Percentiles rank a stretch among this genome's conserved stretches.
These are phyloP conservation scores for Melanotaenia maccullochi DNA, from an alignment of 2,797 vertebrate genomes.

Conservation along the genomic window DNA sequence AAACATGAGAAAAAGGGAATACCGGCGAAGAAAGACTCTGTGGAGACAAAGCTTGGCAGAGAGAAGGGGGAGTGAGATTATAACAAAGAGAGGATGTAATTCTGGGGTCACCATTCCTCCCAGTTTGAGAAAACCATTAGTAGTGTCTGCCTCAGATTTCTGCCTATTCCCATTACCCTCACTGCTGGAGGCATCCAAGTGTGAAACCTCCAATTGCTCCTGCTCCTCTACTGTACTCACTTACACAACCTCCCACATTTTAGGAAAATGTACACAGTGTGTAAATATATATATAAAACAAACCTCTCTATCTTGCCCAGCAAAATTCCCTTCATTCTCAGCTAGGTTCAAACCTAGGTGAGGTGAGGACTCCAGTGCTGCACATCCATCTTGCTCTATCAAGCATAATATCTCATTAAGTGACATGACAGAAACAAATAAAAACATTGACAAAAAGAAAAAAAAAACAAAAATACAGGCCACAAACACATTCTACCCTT, in stretches of 20 bases:
- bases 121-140: slow-evolving; percentile 84
- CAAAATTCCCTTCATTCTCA: slow-evolving; percentile 14
- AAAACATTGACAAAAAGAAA: not conserved
- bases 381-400: slow-evolving; percentile 33
- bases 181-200: slow-evolving; percentile 65
- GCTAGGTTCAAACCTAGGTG: slow-evolving; percentile 62
- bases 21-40: not conserved
- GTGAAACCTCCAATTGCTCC: slow-evolving; percentile 23
- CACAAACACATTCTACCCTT: not conserved
- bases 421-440: slow-evolving; percentile 29
- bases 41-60: slow-evolving; percentile 3
- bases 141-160: slow-evolving; percentile 83
- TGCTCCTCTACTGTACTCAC: slow-evolving; percentile 28
- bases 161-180: slow-evolving; percentile 85
- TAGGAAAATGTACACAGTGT: not conserved
- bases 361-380: slow-evolving; percentile 29
- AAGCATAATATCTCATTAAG: slow-evolving; percentile 27
- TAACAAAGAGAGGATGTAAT: slow-evolving; percentile 4
- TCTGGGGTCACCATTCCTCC: slow-evolving; percentile 65
- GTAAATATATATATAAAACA: not conserved
- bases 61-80: slow-evolving; percentile 8
- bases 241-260: slow-evolving; percentile 7
- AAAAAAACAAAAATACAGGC: slow-evolving; percentile 6
- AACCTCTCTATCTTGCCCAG: slow-evolving; percentile 2
- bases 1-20: slow-evolving; percentile 12